Conservation (phyloP, 2,797 vertebrate genomes). For the Gambelia wislizenii region DNA sequence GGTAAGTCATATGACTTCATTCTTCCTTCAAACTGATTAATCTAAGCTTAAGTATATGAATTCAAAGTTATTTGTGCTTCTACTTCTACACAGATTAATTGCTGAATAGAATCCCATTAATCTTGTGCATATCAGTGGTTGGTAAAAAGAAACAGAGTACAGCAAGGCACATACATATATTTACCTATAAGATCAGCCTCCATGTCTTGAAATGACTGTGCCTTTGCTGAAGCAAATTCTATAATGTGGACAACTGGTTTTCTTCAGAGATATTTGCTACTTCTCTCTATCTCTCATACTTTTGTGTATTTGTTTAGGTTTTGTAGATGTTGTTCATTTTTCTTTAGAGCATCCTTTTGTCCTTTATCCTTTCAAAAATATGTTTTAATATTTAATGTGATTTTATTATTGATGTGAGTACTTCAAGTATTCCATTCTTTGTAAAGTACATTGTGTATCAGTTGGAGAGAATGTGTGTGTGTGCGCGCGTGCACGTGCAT, state of each 20-base stretch:
- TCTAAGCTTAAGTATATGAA: not conserved
- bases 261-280: not conserved
- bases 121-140: not conserved
- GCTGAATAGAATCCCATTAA: not conserved
- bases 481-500: not conserved
- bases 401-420: not conserved
- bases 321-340: not conserved
- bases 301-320: not conserved
- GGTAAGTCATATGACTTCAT: not conserved
- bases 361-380: not conserved
- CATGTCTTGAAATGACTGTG: not conserved
- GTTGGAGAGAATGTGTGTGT: not conserved
- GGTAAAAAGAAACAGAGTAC: not conserved
- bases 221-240: not conserved
- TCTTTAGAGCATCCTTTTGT: not conserved
- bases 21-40: not conserved
- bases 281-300: not conserved
- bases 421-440: not conserved
- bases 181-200: not conserved
- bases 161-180: not conserved
- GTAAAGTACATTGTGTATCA: not conserved
- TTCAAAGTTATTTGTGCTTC: not conserved
- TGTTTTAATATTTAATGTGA: slow-evolving; percentile 19
- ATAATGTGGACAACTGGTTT: not conserved
- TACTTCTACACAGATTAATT: not conserved